Conservation (phyloP, 2,888 invertebrate genomes). For the Polydesmus complanatus region DNA sequence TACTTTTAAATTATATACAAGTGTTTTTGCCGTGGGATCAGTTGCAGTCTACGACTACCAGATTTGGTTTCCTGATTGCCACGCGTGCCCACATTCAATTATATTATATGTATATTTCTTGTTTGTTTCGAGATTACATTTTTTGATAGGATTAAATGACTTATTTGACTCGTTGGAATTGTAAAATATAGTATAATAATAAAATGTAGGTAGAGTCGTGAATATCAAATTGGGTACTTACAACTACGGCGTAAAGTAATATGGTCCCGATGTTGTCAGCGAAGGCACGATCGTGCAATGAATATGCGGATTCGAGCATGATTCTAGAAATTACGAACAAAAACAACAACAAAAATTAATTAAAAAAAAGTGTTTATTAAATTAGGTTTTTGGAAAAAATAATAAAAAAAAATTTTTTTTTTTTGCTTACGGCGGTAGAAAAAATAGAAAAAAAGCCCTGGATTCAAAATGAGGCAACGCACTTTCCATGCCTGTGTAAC, state of each 20-base stretch:
- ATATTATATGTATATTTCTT: too few species aligned
- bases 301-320: constrained; percentile 42
- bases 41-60: too few species aligned
- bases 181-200: too few species aligned
- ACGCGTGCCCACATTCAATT: too few species aligned
- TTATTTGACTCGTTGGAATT: too few species aligned
- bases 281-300: constrained; percentile 39
- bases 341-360: background rate
- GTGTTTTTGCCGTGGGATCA: too few species aligned
- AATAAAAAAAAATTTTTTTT: too few species aligned
- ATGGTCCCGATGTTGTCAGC: constrained; percentile 41
- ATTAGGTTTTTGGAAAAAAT: background rate
- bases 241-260: constrained; percentile 40
- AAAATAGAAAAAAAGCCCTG: constrained; percentile 38
- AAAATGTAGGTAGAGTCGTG: background rate
- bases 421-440: constrained; percentile 41
- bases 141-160: too few species aligned
- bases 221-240: constrained; percentile 26
- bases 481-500: constrained; percentile 23
- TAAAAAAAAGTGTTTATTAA: too few species aligned
- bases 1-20: too few species aligned
- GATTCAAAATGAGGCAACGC: constrained; percentile 29
- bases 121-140: too few species aligned
- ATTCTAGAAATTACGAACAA: constrained; percentile 30
- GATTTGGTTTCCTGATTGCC: too few species aligned